Base-by-base conservation (phyloP, 1,140 invertebrate genomes). In the Pemphigus obesinymphae region DNA sequence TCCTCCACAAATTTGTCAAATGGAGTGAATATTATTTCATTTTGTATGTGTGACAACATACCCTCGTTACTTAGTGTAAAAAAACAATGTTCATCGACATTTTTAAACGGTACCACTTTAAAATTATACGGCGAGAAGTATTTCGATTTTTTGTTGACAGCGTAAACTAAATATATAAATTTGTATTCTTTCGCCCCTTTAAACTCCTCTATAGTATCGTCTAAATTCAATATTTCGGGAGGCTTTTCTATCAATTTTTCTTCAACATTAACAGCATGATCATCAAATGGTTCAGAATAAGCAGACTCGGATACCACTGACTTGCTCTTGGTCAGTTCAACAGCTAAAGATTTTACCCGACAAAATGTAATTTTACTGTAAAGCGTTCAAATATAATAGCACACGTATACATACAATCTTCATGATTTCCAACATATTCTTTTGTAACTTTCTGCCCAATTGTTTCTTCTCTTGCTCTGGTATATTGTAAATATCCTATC, bases 131-230 rank as follows among this genome's bases (percentile, higher is more conserved):
- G 76, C 6, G 76, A 20, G 43, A 80, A 80, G 29, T 31, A 61
- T 61, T 45, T 80, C 5, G 76, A 80, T 10, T n/a, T 45, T 63
- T 45, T 63, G 17, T 43, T n/a, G 23, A 45, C 53, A 11, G 34
- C 76, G n/a, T 80, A 80, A 43, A 45, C 23, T n/a, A 80, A 63
- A 31, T 80, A 80, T 17, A 80, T 13, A 43, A 80, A 80, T 45
- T 43, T 80, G 23, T 80, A 80, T n/a, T 80, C 55, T 20, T 20
- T 63, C 15, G 13, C 26, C 6, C 13, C 63, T 48, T 61, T 80
- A 61, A 80, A 45, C 8, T 80, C 37, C 13, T 63, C 26, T 43
- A 80, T 31, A 45, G 17, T 45, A 3, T 10, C 8, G 45, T 80
- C 37, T 31, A 80, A 29, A 40, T 80, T 20, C 20, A 58, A 17